phyloP scores from a whole-genome alignment of 2,797 vertebrate species.

The Staurois parvus region DNA sequence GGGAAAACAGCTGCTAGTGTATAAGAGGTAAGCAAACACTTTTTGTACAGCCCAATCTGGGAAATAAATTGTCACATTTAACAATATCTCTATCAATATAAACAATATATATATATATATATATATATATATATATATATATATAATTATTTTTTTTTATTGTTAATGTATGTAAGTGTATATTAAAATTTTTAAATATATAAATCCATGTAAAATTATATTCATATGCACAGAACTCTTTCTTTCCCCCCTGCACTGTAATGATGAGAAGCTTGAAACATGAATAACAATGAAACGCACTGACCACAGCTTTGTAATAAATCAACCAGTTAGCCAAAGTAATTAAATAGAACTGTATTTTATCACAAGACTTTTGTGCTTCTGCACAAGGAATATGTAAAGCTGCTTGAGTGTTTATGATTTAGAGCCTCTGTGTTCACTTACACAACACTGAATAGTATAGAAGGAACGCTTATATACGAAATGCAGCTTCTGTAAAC shows the following conservation, averaged over 20 bases:
- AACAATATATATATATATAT: too few species aligned
- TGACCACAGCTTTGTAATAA: neutral
- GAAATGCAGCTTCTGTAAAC: constrained; percentile 30
- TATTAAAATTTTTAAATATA: neutral
- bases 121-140: too few species aligned
- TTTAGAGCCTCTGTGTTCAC: constrained; percentile 27
- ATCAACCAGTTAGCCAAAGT: constrained; percentile 2
- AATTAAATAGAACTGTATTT: constrained; percentile 28
- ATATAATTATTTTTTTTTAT: too few species aligned
- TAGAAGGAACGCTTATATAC: constrained; percentile 23
- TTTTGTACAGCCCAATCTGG: too few species aligned
- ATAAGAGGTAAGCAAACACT: too few species aligned
- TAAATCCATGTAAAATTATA: too few species aligned
- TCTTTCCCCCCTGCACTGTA: too few species aligned
- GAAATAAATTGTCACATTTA: too few species aligned
- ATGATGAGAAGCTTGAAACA: neutral
- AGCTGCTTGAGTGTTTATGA: constrained; percentile 22
- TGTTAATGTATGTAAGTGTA: neutral
- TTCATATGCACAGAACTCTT: too few species aligned
- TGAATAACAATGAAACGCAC: neutral
- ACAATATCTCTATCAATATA: too few species aligned
- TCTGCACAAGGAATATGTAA: constrained; percentile 9
- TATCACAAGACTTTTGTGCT: constrained; percentile 29
- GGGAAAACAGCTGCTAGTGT: too few species aligned
- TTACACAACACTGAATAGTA: constrained; percentile 25